Evolutionary conservation across 2,797 vertebrate species (phyloP), one percentile per base, ranked within the genome.

Genomic region (Leontopithecus rosalia): DNA sequence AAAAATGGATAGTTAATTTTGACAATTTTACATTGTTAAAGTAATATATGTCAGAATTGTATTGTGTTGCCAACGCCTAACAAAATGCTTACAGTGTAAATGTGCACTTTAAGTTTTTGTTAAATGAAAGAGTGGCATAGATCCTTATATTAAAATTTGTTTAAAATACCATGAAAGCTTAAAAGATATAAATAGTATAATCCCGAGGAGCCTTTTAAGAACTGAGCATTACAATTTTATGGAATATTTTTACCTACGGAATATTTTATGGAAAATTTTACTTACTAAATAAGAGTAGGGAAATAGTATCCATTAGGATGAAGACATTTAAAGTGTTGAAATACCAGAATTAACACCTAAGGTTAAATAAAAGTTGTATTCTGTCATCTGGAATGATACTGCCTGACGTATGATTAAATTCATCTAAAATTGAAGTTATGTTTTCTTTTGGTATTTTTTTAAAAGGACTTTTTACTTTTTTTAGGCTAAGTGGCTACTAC

Each of bases 211-310:
- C 3, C 26, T 84, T 50, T 73, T 24, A 73, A 89, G 41, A 95
- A 70, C 17, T 88, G 12, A 64, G 33, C 33, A 61, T 55, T 97
- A 55, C 5, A 89, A 88, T 76, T 84, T 80, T 88, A 77, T 79
- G n/a, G 72, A 86, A 58, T 43, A 48, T 97, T 97, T 84, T 43
- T 46, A 75, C 76, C 77, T 87, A 76, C 77, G 33, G 61, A 85
- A 64, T 48, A 41, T 96, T 97, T 84, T 41, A 52, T 20, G 7
- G 52, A 55, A 43, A 75, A 94, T 94, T 96, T 90, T 95, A 85
- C 36, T 94, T 93, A 81, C 30, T 79, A 85, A 88, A 76, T 77
- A 83, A 82, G 70, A 82, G 11, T 67, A 73, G 48, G 89, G 24
- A 80, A 85, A 83, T 88, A 48, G 50, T 85, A 72, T 89, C 52